Evolutionary conservation across 2,888 invertebrate species (phyloP).

Genomic region (Dynastes grantii): DNA sequence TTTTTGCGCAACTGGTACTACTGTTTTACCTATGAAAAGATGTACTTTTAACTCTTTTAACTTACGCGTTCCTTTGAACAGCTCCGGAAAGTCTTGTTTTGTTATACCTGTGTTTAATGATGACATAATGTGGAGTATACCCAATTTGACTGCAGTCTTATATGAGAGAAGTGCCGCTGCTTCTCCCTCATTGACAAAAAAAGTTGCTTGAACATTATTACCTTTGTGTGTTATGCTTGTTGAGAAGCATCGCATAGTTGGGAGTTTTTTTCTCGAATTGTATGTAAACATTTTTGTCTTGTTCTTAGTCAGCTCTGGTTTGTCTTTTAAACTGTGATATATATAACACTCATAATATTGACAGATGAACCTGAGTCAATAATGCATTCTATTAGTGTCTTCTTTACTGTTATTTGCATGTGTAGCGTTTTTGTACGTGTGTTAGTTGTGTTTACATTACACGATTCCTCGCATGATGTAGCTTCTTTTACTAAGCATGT

Average conservation of each 20-base stretch:
- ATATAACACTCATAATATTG: not conserved
- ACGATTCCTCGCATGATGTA: slow-evolving; percentile 11
- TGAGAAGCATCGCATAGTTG: slow-evolving; percentile 15
- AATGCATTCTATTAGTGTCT: not conserved
- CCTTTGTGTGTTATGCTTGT: not conserved
- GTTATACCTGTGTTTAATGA: not conserved
- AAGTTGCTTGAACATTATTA: slow-evolving; percentile 14
- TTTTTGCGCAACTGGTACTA: too few relatives aligned
- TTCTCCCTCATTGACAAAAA: slow-evolving; percentile 10
- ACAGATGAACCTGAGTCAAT: slow-evolving; percentile 27
- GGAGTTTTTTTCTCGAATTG: not conserved
- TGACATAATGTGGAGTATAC: not conserved
- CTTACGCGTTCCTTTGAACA: not conserved
- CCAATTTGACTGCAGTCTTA: not conserved
- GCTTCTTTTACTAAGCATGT: not conserved
- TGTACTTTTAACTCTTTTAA: not conserved
- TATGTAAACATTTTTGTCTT: slow-evolving; percentile 1
- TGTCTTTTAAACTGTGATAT: not conserved
- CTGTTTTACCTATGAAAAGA: too few relatives aligned
- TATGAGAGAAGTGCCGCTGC: not conserved
- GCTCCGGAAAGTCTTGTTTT: not conserved
- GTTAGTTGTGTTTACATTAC: slow-evolving; percentile 15
- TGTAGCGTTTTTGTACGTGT: not conserved
- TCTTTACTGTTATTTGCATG: too few relatives aligned
- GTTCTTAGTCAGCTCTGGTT: not conserved